Percentiles rank a stretch among this genome's conserved stretches.
Conservation (phyloP, 2,113 vertebrate genomes). For the Platichthys flesus region DNA sequence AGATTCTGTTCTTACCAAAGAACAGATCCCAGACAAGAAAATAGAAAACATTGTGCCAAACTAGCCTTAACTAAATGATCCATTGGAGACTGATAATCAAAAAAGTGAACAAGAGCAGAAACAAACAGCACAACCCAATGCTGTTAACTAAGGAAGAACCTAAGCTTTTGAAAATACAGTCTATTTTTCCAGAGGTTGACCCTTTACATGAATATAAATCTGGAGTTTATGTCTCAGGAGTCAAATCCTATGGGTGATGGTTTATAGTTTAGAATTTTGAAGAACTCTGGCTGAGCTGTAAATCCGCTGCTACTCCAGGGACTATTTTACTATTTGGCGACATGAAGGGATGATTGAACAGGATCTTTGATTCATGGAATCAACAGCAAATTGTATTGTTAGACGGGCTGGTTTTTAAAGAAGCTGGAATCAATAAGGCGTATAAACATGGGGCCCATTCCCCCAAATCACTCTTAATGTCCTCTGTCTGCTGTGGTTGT, state of each 20-base stretch:
- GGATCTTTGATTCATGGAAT: slow-evolving; percentile 17
- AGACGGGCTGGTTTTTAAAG: not conserved
- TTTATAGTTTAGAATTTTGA: not conserved
- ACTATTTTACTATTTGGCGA: not conserved
- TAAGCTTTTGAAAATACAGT: not conserved
- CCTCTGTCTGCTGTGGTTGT: not conserved
- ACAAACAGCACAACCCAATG: not conserved
- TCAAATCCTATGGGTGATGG: not conserved
- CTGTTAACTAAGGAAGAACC: not conserved
- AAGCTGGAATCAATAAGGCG: slow-evolving; percentile 15
- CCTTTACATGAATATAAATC: not conserved
- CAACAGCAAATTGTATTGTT: not conserved
- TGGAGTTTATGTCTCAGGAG: not conserved
- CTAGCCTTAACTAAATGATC: not conserved
- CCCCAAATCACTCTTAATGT: not conserved
- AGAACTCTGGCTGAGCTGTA: not conserved
- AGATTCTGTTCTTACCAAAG: too few relatives aligned
- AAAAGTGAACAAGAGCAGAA: not conserved
- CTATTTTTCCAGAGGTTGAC: not conserved
- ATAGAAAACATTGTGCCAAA: not conserved
- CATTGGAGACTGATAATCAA: not conserved
- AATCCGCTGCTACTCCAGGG: too few relatives aligned
- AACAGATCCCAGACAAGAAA: too few relatives aligned
- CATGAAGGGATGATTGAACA: not conserved
- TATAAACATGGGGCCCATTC: not conserved